Percentiles rank a stretch among this genome's conserved stretches.
Conservation (phyloP, 2,113 vertebrate species). For the Melanostigma gelatinosum region DNA sequence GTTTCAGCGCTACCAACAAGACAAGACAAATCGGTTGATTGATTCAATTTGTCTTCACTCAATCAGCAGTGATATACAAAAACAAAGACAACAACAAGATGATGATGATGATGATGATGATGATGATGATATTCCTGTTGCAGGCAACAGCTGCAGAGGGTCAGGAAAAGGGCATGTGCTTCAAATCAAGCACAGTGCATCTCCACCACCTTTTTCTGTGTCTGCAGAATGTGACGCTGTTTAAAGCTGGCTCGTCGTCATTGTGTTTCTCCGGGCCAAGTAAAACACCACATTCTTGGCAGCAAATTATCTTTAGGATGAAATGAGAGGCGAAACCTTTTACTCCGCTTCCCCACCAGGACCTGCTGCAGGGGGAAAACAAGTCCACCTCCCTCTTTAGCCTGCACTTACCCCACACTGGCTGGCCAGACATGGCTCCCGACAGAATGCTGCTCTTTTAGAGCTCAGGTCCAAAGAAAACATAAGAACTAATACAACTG, state of each 20-base stretch:
- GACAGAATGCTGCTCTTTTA: conserved; percentile 45
- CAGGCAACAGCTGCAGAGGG: conserved; percentile 63
- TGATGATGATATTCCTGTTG: conserved; percentile 46
- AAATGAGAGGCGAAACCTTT: conserved; percentile 72
- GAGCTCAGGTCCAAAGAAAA: conserved; percentile 80
- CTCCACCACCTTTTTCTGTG: conserved; percentile 49
- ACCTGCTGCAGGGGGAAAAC: conserved; percentile 67
- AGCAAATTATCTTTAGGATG: conserved; percentile 70
- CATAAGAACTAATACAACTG: conserved; percentile 74
- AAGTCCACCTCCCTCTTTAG: conserved; percentile 66
- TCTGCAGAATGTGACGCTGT: conserved; percentile 56
- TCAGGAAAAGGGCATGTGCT: conserved; percentile 56
- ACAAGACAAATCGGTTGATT: conserved; percentile 45
- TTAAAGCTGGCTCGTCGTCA: conserved; percentile 42
- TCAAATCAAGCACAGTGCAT: conserved; percentile 57
- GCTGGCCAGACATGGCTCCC: conserved; percentile 26
- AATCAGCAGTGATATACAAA: conserved; percentile 30
- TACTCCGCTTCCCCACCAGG: conserved; percentile 60
- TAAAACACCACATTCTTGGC: conserved; percentile 79
- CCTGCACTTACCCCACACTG: conserved; percentile 22
- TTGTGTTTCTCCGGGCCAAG: conserved; percentile 59
- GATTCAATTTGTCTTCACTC: conserved; percentile 47
- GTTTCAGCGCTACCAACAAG: conserved; percentile 16
- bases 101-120: conserved; percentile 49
- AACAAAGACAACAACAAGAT: conserved; percentile 31